Evolutionary conservation across 2,797 vertebrate genomes (phyloP).

Genomic region (Graptemys geographica): DNA sequence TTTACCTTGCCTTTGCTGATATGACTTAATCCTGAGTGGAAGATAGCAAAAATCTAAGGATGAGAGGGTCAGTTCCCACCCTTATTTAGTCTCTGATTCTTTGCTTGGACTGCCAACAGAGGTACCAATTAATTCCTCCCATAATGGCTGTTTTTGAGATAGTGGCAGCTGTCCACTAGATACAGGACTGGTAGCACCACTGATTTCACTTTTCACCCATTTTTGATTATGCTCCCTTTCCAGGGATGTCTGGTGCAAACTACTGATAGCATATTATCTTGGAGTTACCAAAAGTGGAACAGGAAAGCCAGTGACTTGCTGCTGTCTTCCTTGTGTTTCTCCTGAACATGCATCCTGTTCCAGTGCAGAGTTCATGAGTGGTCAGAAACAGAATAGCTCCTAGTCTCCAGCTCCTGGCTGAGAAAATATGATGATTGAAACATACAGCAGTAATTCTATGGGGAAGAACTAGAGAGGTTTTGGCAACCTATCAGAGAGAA

Average conservation of each 20-base stretch:
- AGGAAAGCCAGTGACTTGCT: not conserved
- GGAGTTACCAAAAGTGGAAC: not conserved
- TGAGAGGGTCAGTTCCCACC: not conserved
- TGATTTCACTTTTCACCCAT: not conserved
- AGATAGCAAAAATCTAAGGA: not conserved
- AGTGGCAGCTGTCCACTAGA: not conserved
- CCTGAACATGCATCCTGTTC: not conserved
- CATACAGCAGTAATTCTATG: not conserved
- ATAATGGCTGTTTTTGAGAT: not conserved
- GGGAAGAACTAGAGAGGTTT: not conserved
- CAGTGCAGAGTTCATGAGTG: accelerated
- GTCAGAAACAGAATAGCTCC: not conserved
- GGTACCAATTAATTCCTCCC: not conserved
- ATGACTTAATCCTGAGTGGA: not conserved
- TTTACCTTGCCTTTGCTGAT: not conserved
- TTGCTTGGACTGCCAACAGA: not conserved
- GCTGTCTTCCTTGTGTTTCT: not conserved
- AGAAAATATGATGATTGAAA: not conserved
- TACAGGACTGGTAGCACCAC: accelerated
- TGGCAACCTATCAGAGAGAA: not conserved
- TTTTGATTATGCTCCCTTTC: not conserved
- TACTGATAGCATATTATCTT: not conserved
- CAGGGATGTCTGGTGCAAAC: not conserved
- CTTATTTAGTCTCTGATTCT: not conserved
- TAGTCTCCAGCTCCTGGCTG: not conserved